phyloP scores from a whole-genome alignment of 2,113 vertebrate genomes.

The Azemiops feae region DNA sequence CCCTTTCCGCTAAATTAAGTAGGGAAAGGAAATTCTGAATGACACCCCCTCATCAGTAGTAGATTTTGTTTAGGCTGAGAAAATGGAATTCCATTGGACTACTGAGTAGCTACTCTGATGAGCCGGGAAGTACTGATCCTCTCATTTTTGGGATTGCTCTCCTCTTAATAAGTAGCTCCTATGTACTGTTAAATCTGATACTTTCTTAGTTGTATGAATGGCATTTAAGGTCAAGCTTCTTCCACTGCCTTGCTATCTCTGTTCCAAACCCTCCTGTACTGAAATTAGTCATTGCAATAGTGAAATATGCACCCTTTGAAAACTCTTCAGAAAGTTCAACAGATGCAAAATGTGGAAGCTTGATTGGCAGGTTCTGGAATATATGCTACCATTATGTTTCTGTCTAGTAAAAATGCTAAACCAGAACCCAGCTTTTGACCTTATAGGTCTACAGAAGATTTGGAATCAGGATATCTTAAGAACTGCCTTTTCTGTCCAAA shows the following conservation, averaged over 20 bases:
- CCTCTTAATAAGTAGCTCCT: not conserved
- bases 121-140: not conserved
- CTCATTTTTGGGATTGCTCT: not conserved
- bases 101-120: not conserved
- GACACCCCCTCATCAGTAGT: not conserved
- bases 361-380: not conserved
- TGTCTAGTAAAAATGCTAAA: not conserved
- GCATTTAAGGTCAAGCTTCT: not conserved
- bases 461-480: not conserved
- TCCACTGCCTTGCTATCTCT: not conserved
- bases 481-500: not conserved
- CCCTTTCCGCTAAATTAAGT: not conserved
- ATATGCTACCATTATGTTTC: not conserved
- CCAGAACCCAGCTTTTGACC: not conserved
- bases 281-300: not conserved
- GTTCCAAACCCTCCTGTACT: not conserved
- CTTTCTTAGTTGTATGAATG: not conserved
- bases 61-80: not conserved
- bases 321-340: not conserved
- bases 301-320: not conserved
- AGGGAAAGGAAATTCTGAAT: not conserved
- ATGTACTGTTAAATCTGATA: not conserved
- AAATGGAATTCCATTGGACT: not conserved
- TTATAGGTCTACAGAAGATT: not conserved
- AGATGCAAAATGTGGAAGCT: not conserved